A percentile compares a stretch with the other conserved stretches of the same genome.
These are phyloP conservation scores for Bombus pyrosoma DNA, from an alignment of 1,140 invertebrate species.

Conservation along the genomic window DNA sequence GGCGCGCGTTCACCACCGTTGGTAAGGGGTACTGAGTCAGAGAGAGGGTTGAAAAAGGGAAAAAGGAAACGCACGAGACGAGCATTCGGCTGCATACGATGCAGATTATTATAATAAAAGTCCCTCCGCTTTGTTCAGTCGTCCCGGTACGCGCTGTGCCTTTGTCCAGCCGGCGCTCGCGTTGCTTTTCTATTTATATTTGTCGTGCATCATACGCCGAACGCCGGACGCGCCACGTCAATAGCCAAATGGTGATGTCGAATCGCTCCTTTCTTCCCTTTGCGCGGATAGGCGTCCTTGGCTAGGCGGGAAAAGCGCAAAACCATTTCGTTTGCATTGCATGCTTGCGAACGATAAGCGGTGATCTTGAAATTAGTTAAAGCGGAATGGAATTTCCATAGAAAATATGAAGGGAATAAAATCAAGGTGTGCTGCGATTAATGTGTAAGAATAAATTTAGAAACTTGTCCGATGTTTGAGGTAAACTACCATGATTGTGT, in stretches of 20 bases:
- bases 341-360: neutral
- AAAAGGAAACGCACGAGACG: slow-evolving; percentile 22
- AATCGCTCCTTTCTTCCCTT: slow-evolving; percentile 17
- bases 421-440: neutral
- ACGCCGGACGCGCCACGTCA: slow-evolving; percentile 52
- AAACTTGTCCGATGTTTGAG: neutral
- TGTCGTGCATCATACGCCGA: slow-evolving; percentile 47
- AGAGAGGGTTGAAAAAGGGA: slow-evolving; percentile 41
- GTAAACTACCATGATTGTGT: neutral
- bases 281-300: neutral
- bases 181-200: slow-evolving; percentile 66
- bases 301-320: neutral
- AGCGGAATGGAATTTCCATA: neutral
- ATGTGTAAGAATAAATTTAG: neutral
- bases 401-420: neutral
- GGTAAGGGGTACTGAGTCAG: slow-evolving; percentile 45
- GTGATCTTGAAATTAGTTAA: too few relatives aligned
- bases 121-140: slow-evolving; percentile 57
- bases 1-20: neutral
- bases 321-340: neutral
- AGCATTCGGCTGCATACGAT: slow-evolving; percentile 50
- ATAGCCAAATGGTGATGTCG: slow-evolving; percentile 57
- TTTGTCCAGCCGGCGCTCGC: slow-evolving; percentile 56
- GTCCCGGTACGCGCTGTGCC: slow-evolving; percentile 34
- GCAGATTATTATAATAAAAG: slow-evolving; percentile 74